Base-by-base conservation (phyloP, 2,888 invertebrate species). In the Sinopyrophorus schimmeli region DNA sequence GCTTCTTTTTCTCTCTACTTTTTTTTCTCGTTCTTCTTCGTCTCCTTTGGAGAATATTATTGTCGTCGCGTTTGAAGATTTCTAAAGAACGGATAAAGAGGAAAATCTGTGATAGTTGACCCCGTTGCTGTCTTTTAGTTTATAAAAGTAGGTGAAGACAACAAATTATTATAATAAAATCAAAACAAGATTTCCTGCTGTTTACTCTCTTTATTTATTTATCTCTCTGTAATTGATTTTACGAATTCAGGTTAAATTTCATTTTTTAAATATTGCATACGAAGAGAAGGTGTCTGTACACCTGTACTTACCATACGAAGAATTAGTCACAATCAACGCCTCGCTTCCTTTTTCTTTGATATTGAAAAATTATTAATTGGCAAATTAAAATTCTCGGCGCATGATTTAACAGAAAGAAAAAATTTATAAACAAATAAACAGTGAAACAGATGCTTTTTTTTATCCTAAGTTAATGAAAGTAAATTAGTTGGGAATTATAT, bases 121-220 rank as follows among this genome's bases (percentile, higher is more conserved):
- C 41, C 24, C 31, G 30, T 31, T 41, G 21, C 9, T 1, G 24
- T n/a, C n/a, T n/a, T n/a, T n/a, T n/a, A n/a, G n/a, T n/a, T n/a
- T n/a, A n/a, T 7, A 32, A 20, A 41, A 41, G 41, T 41, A 41
- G 41, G 41, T 30, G 31, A 41, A 23, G 32, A 41, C n/a, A 21
- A 32, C 31, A 20, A 41, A 41, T 41, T 32, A n/a, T n/a, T n/a
- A 20, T 41, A 41, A 41, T 41, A 41, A 41, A 41, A 41, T 20
- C 41, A 30, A 24, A 30, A 20, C 15, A 20, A 18, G 11, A 41
- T 15, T 17, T 24, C 24, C 24, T 32, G 31, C 23, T 41, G 12
- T 41, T 41, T 23, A 31, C 31, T 30, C 41, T 41, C 32, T 12
- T 23, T 31, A 15, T 23, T 41, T n/a, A n/a, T n/a, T n/a, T n/a